Evolutionary conservation across 1,140 invertebrate species (phyloP).

Genomic region (Grapholita molesta): DNA sequence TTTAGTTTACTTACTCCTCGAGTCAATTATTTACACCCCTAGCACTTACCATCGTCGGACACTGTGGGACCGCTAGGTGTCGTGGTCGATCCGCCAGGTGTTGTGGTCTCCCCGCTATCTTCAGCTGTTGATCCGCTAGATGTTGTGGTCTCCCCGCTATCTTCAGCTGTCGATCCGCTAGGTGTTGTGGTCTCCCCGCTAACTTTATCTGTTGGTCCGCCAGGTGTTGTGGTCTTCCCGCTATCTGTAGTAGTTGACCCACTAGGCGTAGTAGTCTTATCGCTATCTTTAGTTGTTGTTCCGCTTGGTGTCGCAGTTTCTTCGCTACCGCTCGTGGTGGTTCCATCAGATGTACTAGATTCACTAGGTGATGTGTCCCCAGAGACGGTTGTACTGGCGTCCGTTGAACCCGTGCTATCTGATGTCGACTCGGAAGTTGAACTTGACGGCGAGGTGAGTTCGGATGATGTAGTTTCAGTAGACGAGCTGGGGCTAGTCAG

Average conservation of each 20-base stretch:
- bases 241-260: background rate
- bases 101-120: background rate
- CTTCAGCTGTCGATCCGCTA: background rate
- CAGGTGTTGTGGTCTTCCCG: background rate
- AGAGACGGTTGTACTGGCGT: background rate
- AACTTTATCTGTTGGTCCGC: background rate
- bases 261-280: background rate
- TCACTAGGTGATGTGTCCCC: slow-evolving; percentile 15
- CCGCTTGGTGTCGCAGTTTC: slow-evolving; percentile 13
- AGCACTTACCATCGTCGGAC: background rate
- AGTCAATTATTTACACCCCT: background rate
- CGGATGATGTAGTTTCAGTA: slow-evolving; percentile 19
- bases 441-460: background rate
- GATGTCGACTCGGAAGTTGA: background rate
- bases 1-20: no score
- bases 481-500: slow-evolving; percentile 14
- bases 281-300: no score
- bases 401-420: background rate
- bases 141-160: background rate
- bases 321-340: no score
- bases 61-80: background rate
- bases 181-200: background rate
- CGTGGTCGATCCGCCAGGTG: background rate
- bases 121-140: background rate
- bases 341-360: slow-evolving; percentile 4